Conservation (phyloP, 2,797 vertebrate species). For the Garrulus glandarius region DNA sequence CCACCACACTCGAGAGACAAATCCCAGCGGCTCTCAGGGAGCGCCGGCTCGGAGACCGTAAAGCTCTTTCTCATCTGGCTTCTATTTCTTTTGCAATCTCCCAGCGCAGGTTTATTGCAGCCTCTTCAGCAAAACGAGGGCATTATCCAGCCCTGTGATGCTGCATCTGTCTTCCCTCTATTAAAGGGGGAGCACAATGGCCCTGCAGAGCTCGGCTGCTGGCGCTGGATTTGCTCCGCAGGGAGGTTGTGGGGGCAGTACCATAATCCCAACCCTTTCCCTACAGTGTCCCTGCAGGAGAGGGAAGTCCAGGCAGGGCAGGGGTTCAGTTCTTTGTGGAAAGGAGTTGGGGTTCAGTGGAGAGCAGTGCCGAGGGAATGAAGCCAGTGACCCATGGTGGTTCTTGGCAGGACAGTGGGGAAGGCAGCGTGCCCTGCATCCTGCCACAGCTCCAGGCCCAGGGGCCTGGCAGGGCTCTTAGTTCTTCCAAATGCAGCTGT, state of each 20-base stretch:
- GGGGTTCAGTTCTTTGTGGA: neutral
- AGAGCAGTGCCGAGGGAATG: fast-evolving
- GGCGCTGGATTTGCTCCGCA: neutral
- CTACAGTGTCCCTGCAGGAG: neutral
- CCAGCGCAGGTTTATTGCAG: conserved; percentile 21
- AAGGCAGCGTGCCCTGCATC: fast-evolving
- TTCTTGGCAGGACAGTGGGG: neutral
- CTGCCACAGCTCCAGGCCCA: fast-evolving
- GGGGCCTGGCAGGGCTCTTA: neutral
- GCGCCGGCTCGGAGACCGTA: neutral
- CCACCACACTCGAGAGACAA: neutral
- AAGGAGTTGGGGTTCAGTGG: fast-evolving
- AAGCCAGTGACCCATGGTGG: fast-evolving
- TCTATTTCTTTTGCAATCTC: conserved; percentile 41
- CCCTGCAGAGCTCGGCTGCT: neutral
- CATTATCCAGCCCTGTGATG: conserved; percentile 26
- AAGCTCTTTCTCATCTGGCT: conserved; percentile 54
- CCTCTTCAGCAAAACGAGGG: conserved; percentile 45
- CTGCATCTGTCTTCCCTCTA: conserved; percentile 57
- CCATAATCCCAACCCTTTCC: neutral
- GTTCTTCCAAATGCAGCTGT: fast-evolving
- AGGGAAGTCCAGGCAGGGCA: neutral
- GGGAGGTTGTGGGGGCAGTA: neutral
- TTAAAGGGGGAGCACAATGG: conserved; percentile 45
- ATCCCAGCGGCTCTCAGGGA: fast-evolving